Evolutionary conservation across 2,797 vertebrate genomes (phyloP).

Genomic region (Decapterus maruadsi): DNA sequence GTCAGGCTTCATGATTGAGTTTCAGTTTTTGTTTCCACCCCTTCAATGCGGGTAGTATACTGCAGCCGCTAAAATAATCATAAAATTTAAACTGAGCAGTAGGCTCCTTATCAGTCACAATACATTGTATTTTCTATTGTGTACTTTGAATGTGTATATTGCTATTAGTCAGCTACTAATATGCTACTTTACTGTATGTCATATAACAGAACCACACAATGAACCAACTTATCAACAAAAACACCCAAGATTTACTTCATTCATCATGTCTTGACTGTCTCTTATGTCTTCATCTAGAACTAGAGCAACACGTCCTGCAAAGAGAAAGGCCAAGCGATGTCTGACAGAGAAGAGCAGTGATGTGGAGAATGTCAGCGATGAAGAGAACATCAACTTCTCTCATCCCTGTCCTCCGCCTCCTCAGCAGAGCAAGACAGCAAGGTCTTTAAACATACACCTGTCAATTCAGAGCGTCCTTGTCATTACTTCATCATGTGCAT

Average conservation of each 20-base stretch:
- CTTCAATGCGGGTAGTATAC: too few species aligned
- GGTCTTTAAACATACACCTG: conserved; percentile 17
- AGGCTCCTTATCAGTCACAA: too few species aligned
- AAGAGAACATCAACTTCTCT: not conserved
- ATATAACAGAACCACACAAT: too few species aligned
- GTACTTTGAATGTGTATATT: too few species aligned
- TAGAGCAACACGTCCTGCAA: conserved; percentile 52
- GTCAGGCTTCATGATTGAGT: not conserved
- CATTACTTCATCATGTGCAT: not conserved
- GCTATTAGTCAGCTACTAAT: too few species aligned
- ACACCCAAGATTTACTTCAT: not conserved
- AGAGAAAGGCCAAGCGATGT: conserved; percentile 55
- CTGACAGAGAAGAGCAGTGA: conserved; percentile 56
- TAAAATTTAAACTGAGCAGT: not conserved
- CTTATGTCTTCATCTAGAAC: not conserved
- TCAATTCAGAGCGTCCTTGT: not conserved
- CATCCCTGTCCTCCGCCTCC: not conserved
- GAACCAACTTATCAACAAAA: not conserved
- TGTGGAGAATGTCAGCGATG: conserved; percentile 50
- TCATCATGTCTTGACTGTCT: not conserved
- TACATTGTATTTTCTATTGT: too few species aligned
- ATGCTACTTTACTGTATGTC: too few species aligned
- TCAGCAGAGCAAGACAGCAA: conserved; percentile 29
- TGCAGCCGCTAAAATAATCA: too few species aligned
- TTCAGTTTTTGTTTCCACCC: not conserved